Percentiles rank a stretch among this genome's conserved stretches.
These are phyloP conservation scores for Emydocephalus ijimae DNA, from an alignment of 2,113 vertebrate genomes.

Conservation along the genomic window DNA sequence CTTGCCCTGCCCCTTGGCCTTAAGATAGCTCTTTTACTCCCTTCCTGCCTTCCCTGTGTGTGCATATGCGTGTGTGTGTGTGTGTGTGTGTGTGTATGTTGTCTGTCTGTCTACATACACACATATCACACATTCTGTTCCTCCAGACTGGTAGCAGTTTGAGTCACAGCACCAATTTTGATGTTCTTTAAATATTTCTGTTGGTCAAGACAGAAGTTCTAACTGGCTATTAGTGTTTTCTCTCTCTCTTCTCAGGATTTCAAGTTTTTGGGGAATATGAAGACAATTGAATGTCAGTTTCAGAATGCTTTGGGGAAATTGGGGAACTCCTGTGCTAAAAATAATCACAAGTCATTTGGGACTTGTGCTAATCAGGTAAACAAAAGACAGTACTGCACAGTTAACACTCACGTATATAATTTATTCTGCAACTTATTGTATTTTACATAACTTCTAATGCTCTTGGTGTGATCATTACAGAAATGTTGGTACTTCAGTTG, in stretches of 20 bases:
- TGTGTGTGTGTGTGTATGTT: no score
- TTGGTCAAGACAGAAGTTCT: not conserved
- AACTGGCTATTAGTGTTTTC: not conserved
- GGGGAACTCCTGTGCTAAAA: not conserved
- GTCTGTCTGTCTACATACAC: no score
- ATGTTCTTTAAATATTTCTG: not conserved
- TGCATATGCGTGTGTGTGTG: no score
- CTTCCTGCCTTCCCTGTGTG: not conserved
- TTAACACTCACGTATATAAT: not conserved
- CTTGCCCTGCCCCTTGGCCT: not conserved
- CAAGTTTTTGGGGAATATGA: not conserved
- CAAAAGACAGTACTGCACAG: not conserved
- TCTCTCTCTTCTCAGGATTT: not conserved
- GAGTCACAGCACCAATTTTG: not conserved
- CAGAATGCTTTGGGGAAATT: not conserved
- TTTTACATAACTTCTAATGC: not conserved
- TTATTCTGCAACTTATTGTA: not conserved
- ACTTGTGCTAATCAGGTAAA: not conserved
- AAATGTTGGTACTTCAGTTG: not conserved
- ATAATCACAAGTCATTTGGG: not conserved
- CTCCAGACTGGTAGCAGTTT: not conserved
- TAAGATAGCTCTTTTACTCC: not conserved
- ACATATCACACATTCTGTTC: not conserved
- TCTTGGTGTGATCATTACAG: not conserved
- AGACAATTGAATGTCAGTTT: not conserved